Evolutionary conservation across 2,113 vertebrate species (phyloP), one percentile per base, ranked within the genome.

Genomic region (Ranitomeya imitator): DNA sequence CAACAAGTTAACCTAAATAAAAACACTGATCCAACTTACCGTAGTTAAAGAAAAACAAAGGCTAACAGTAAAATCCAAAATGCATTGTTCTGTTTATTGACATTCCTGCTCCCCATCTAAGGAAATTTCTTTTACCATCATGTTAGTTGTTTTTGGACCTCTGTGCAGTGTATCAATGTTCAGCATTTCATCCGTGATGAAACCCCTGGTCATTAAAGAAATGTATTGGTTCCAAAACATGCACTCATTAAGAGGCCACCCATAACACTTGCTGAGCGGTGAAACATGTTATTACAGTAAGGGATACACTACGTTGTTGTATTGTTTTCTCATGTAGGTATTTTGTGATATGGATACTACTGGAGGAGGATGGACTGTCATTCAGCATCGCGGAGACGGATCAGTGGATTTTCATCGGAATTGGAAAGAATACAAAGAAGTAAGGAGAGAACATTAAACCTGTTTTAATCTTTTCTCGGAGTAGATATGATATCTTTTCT

Each of bases 261-360:
- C 76, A 54, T n/a, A 54, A 78, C 54, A 78, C 18, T 45, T 11
- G 60, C 54, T 7, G 8, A 60, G 54, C 55, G 31, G 23, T 13
- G 52, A 6, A 55, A 55, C 0, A 6, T 83, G 61, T 18, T 69
- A 16, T 54, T 23, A 7, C 9, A 84, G 45, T 71, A 84, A 16
- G 21, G 3, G 71, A 26, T 6, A 12, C 19, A 54, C 55, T 55
- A 0, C 18, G 10, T 12, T 81, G 7, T 61, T n/a, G 65, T 18
- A 63, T n/a, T 52, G 21, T 51, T 83, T 37, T 7, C 82, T 73
- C 89, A 7, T 71, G 7, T 90, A 97, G 96, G 96, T 94, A 45
- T 93, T 95, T 86, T 96, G 96, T 88, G 95, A 97, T 63, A 97
- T 96, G 96, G 92, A 94, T 91, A 96, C 94, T 16, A 91, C 90